Evolutionary conservation across 2,888 invertebrate species (phyloP).

Genomic region (Polyploca ridens): DNA sequence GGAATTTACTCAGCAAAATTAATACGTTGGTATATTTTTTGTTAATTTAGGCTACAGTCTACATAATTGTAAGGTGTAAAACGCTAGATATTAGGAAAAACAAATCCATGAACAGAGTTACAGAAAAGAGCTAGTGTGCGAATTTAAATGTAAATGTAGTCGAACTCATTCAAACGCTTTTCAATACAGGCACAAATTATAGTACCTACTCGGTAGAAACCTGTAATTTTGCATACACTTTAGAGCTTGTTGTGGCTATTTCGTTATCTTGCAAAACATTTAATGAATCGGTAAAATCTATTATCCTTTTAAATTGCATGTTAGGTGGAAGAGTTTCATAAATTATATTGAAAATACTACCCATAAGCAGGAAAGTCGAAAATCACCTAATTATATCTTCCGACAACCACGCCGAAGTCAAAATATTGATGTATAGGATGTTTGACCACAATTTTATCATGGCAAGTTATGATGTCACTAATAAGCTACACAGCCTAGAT

Average conservation of each 20-base stretch:
- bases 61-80: too few species aligned
- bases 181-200: constrained; percentile 3
- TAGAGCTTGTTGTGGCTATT: neutral
- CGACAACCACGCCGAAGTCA: too few species aligned
- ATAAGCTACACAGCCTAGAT: too few species aligned
- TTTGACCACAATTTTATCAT: too few species aligned
- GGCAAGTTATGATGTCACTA: too few species aligned
- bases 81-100: neutral
- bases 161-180: neutral
- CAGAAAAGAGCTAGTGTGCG: neutral
- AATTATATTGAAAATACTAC: too few species aligned
- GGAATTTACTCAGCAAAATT: too few species aligned
- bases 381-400: too few species aligned
- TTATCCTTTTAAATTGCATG: neutral
- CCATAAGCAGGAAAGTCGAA: too few species aligned
- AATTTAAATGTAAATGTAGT: neutral
- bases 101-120: neutral
- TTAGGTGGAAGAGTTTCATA: too few species aligned
- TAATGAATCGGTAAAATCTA: neutral
- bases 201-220: neutral
- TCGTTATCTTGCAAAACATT: constrained; percentile 5
- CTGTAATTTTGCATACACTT: constrained; percentile 3
- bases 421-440: too few species aligned
- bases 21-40: neutral
- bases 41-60: too few species aligned